Evolutionary conservation across 2,888 invertebrate species (phyloP), one percentile per base, ranked within the genome.

Genomic region (Arrhopalites spinosus): DNA sequence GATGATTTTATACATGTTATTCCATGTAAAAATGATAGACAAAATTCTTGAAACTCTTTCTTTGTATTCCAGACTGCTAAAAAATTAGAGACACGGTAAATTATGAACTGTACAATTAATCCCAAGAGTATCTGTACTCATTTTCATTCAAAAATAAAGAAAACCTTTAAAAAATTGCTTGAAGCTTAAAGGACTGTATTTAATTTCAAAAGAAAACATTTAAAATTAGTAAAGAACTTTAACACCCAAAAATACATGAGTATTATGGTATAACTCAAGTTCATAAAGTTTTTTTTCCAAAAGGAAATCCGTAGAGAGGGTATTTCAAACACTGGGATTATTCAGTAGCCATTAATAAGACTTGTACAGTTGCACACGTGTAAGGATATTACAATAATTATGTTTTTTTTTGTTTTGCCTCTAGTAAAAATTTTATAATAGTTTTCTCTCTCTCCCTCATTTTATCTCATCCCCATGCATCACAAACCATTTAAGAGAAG

Each of bases 341-440:
- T 61, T 36, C 71, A 36, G 71, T 71, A 71, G 71, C 71, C 61
- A 59, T 71, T 71, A 17, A 23, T 59, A 61, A 36, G n/a, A 27
- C 30, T 15, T 3, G 63, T n/a, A 15, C 56, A 56, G 43, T 71
- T 71, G 59, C 71, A 71, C 71, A 59, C 59, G 71, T 71, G 71
- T 47, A 47, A 45, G 45, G 43, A 25, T 45, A 59, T 59, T 43
- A 59, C 36, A 71, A 61, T 71, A 71, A 71, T 71, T 71, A 71
- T n/a, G n/a, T n/a, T n/a, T n/a, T n/a, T n/a, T 71, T 71, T 71
- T 71, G 56, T 71, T 36, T 71, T 36, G 71, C 71, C 71, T 71
- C 71, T 43, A 71, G 71, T 71, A 59, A 71, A 71, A 71, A 43
- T 71, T 71, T 71, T 71, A 71, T 71, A 71, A 71, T 71, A 71